Conservation (phyloP, 1,140 invertebrate species). For the Odontomachus brunneus region DNA sequence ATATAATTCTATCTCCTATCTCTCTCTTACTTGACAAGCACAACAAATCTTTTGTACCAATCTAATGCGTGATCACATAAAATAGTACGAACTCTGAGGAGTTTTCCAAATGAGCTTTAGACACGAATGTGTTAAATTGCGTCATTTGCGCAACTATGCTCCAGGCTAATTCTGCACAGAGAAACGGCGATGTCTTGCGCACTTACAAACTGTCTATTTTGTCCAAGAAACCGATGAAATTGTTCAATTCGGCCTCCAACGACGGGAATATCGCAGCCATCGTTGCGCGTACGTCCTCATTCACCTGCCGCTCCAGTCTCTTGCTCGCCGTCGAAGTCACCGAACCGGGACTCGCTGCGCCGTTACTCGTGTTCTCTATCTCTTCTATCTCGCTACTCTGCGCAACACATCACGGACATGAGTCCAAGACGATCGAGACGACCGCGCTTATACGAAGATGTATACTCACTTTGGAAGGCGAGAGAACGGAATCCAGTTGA, state of each 20-base stretch:
- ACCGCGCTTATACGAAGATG: neutral
- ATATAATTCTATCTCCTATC: too few relatives aligned
- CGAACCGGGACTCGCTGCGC: constrained; percentile 80
- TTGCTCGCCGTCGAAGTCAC: constrained; percentile 85
- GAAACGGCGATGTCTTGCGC: too few relatives aligned
- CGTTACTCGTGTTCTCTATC: constrained; percentile 76
- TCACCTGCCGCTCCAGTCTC: constrained; percentile 89
- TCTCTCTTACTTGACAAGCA: too few relatives aligned
- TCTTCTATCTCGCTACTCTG: constrained; percentile 78
- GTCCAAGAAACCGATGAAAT: constrained; percentile 94
- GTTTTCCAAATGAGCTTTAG: too few relatives aligned
- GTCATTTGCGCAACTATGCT: too few relatives aligned
- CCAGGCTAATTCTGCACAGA: too few relatives aligned
- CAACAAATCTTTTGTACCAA: too few relatives aligned
- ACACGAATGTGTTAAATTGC: too few relatives aligned
- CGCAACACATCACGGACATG: constrained; percentile 21
- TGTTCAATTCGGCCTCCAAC: constrained; percentile 94
- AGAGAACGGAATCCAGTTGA: constrained; percentile 90
- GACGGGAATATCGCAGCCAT: constrained; percentile 95
- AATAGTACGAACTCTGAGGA: too few relatives aligned
- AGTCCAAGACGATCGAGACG: neutral
- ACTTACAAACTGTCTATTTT: constrained; percentile 95
- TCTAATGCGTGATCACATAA: too few relatives aligned
- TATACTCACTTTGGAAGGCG: constrained; percentile 82
- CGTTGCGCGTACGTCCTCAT: constrained; percentile 92